phyloP scores from a whole-genome alignment of 2,888 invertebrate genomes.

The Catocala nupta region DNA sequence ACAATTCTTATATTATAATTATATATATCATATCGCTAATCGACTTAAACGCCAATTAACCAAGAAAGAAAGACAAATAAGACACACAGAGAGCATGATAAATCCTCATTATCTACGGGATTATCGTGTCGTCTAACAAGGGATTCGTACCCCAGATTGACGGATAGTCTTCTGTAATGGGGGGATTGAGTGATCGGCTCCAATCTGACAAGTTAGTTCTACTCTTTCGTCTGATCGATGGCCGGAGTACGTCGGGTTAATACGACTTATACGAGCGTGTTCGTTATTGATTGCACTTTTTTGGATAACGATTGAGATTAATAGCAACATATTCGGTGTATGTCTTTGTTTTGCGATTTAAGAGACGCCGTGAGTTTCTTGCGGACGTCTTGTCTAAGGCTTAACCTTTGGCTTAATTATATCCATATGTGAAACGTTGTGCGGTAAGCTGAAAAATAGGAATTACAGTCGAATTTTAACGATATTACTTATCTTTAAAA shows the following conservation, averaged over 20 bases:
- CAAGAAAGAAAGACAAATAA: no score
- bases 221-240: constrained; percentile 78
- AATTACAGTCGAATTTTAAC: no score
- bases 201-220: constrained; percentile 85
- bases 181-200: constrained; percentile 83
- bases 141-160: constrained; percentile 66
- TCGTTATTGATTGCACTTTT: constrained; percentile 73
- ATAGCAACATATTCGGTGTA: constrained; percentile 25
- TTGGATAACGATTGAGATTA: constrained; percentile 45
- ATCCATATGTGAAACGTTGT: no score
- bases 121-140: constrained; percentile 44
- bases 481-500: no score
- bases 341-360: neutral
- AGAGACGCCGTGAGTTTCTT: neutral
- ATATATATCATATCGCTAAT: no score
- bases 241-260: constrained; percentile 58
- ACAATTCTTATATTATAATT: no score
- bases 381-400: no score
- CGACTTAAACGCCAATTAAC: no score
- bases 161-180: constrained; percentile 82
- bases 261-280: constrained; percentile 58
- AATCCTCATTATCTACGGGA: neutral
- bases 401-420: no score
- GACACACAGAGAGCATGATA: no score
- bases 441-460: no score